phyloP scores from a whole-genome alignment of 2,888 invertebrate species.

The Bunonema sp. region DNA sequence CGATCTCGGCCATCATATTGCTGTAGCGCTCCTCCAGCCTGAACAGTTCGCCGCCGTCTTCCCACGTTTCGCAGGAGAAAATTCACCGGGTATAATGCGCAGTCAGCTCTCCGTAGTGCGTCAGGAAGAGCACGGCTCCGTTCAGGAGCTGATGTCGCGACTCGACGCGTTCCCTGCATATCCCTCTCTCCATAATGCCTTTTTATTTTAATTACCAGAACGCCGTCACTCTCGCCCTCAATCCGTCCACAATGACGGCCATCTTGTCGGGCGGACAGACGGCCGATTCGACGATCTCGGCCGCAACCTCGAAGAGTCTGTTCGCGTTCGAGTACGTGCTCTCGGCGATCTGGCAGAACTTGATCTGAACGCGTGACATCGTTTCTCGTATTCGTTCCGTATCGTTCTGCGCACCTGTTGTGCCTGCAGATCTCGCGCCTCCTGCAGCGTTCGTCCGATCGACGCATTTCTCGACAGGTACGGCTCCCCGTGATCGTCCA shows the following conservation, averaged over 20 bases:
- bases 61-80: no score
- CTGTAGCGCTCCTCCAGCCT: no score
- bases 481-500: slow-evolving; percentile 38
- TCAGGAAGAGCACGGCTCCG: slow-evolving; percentile 26
- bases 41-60: no score
- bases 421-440: background rate
- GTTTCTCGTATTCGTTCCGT: no score
- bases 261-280: background rate
- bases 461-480: slow-evolving; percentile 25
- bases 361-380: no score
- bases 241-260: no score
- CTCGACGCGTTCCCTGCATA: background rate
- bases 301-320: slow-evolving; percentile 21
- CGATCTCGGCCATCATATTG: no score
- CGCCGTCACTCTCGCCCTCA: no score
- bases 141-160: slow-evolving; percentile 10
- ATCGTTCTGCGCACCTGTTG: no score
- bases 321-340: slow-evolving; percentile 32
- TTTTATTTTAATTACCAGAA: no score
- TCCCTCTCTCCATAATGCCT: no score
- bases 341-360: slow-evolving; percentile 31
- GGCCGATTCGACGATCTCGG: slow-evolving; percentile 17
- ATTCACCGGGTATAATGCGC: no score
- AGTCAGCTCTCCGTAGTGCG: slow-evolving; percentile 35
- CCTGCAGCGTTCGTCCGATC: slow-evolving; percentile 14